These are phyloP conservation scores for Drosophila melanica DNA, from an alignment of 1,140 invertebrate species.

Conservation along the genomic window DNA sequence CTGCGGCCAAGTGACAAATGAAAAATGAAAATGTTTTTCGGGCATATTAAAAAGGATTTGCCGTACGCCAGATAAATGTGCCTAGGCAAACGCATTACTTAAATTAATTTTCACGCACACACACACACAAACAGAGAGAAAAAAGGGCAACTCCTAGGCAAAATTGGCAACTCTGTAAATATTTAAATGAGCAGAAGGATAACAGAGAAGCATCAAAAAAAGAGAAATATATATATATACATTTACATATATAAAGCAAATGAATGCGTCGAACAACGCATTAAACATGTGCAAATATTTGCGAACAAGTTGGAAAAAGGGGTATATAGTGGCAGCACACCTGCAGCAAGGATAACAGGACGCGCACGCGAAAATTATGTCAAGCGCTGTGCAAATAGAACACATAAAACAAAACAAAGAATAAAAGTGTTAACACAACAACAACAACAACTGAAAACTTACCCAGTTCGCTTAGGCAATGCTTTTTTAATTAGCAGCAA, in stretches of 20 bases:
- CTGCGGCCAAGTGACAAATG: conserved; percentile 67
- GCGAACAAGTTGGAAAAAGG: conserved; percentile 16
- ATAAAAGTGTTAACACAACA: conserved; percentile 14
- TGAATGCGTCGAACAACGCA: conserved; percentile 70
- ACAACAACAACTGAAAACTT: conserved; percentile 31
- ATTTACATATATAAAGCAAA: conserved; percentile 34
- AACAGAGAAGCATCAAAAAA: conserved; percentile 44
- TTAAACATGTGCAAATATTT: conserved; percentile 81
- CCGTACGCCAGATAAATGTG: conserved; percentile 62
- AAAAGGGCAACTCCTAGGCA: conserved; percentile 25
- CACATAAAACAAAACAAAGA: conserved; percentile 11
- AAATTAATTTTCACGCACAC: conserved; percentile 71
- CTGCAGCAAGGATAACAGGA: conserved; percentile 36
- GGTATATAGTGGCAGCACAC: conserved; percentile 41
- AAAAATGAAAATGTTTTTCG: conserved; percentile 64
- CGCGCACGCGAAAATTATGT: conserved; percentile 53
- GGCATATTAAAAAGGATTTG: conserved; percentile 78
- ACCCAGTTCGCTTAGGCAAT: conserved; percentile 35
- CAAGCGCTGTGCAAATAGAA: conserved; percentile 66
- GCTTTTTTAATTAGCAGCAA: conserved; percentile 48
- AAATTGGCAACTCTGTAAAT: conserved; percentile 65
- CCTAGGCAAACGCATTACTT: conserved; percentile 69
- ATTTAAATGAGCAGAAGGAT: conserved; percentile 67
- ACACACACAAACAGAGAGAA: not conserved
- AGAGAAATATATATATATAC: not conserved